These are phyloP conservation scores for Nibea coibor DNA, from an alignment of 2,113 vertebrate species.

Conservation along the genomic window DNA sequence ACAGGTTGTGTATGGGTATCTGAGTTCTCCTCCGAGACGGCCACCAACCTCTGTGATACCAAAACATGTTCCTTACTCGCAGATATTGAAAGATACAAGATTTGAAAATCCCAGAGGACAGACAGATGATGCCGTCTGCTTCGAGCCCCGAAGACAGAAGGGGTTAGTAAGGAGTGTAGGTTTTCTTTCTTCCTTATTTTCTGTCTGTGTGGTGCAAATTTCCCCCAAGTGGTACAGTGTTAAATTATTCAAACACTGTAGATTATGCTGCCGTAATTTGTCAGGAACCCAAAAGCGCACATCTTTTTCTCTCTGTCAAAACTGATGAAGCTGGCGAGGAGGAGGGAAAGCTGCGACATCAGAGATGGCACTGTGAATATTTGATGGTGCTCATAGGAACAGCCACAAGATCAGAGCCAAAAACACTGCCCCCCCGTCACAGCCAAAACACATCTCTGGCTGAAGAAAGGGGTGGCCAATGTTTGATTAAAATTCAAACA, in stretches of 20 bases:
- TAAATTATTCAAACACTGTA: constrained; percentile 75
- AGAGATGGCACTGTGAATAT: constrained; percentile 73
- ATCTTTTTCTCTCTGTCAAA: constrained; percentile 78
- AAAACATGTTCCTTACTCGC: constrained; percentile 44
- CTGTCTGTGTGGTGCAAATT: not conserved
- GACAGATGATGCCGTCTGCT: constrained; percentile 34
- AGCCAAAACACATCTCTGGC: constrained; percentile 64
- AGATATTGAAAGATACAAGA: constrained; percentile 50
- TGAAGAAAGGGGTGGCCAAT: constrained; percentile 38
- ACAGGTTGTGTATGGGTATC: constrained; percentile 17
- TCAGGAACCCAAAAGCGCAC: constrained; percentile 76
- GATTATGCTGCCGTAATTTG: constrained; percentile 76
- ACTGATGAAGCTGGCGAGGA: constrained; percentile 73
- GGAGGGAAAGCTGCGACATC: constrained; percentile 65
- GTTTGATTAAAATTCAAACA: constrained; percentile 75
- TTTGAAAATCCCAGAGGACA: constrained; percentile 49
- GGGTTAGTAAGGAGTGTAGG: constrained; percentile 33
- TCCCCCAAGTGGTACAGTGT: constrained; percentile 37
- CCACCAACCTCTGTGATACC: constrained; percentile 22
- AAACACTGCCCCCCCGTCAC: constrained; percentile 42
- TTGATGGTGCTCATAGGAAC: constrained; percentile 69
- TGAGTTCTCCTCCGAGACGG: constrained; percentile 54
- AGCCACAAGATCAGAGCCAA: constrained; percentile 66
- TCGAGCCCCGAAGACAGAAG: constrained; percentile 30
- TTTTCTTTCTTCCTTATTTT: constrained; percentile 8